Evolutionary conservation across 2,888 invertebrate genomes (phyloP).

Genomic region (Erynnis tages): DNA sequence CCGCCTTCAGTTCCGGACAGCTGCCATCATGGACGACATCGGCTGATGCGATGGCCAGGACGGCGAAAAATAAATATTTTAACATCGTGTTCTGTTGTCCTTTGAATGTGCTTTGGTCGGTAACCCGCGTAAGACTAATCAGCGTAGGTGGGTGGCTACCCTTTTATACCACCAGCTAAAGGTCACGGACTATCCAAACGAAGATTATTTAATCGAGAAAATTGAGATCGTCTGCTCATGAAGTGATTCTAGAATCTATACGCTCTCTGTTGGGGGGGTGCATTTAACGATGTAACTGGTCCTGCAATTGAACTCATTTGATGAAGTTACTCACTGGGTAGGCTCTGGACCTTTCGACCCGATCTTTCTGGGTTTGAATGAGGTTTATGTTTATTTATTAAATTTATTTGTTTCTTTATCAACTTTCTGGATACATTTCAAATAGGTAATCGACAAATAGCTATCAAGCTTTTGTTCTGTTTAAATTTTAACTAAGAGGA

Average conservation of each 20-base stretch:
- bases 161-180: slow-evolving; percentile 56
- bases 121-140: slow-evolving; percentile 39
- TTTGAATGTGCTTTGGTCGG: not conserved
- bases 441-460: too few species aligned
- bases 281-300: not conserved
- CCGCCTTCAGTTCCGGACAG: slow-evolving; percentile 60
- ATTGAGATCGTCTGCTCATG: slow-evolving; percentile 33
- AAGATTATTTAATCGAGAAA: slow-evolving; percentile 55
- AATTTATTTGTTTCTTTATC: too few species aligned
- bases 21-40: slow-evolving; percentile 54
- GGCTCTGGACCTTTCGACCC: not conserved
- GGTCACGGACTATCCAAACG: slow-evolving; percentile 56
- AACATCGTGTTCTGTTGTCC: slow-evolving; percentile 45
- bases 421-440: too few species aligned
- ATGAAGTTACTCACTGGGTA: not conserved
- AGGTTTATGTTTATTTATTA: too few species aligned
- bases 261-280: slow-evolving; percentile 6
- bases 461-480: too few species aligned
- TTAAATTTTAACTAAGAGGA: too few species aligned
- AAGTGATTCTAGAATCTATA: slow-evolving; percentile 19
- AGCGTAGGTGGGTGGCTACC: slow-evolving; percentile 34
- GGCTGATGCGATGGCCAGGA: slow-evolving; percentile 54
- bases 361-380: too few species aligned
- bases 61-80: slow-evolving; percentile 44
- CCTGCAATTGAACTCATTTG: slow-evolving; percentile 14